Percentiles rank a stretch among this genome's conserved stretches.
Conservation (phyloP, 2,113 vertebrate genomes). For the Charina bottae region DNA sequence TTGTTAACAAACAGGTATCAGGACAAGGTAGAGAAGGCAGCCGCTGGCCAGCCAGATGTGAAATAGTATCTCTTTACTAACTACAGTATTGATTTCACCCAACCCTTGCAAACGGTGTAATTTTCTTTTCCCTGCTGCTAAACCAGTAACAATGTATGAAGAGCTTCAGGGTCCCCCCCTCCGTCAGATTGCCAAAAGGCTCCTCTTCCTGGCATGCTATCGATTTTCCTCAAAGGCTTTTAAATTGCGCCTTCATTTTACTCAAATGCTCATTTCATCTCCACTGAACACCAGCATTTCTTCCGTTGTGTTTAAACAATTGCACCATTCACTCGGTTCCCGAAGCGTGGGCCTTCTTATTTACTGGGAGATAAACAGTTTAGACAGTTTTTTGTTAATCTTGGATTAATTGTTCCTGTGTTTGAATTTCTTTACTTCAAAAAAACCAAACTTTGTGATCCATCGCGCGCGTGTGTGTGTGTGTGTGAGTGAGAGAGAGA, state of each 20-base stretch:
- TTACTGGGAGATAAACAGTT: conserved; percentile 82
- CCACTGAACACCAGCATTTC: conserved; percentile 71
- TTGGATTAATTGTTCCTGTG: conserved; percentile 77
- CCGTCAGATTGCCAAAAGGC: conserved; percentile 75
- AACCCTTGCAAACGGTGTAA: conserved; percentile 75
- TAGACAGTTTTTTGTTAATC: conserved; percentile 82
- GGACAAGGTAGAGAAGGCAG: conserved; percentile 72
- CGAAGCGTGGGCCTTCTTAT: conserved; percentile 84
- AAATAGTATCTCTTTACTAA: conserved; percentile 97
- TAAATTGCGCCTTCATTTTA: conserved; percentile 87
- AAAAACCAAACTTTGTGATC: conserved; percentile 47
- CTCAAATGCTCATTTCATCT: conserved; percentile 81
- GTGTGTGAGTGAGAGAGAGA: background rate
- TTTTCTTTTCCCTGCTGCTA: conserved; percentile 80
- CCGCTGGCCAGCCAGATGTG: conserved; percentile 92
- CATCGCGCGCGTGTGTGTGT: conserved; percentile 39
- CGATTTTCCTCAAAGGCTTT: conserved; percentile 87
- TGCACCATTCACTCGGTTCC: conserved; percentile 76
- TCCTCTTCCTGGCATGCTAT: conserved; percentile 76
- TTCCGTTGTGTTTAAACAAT: conserved; percentile 83
- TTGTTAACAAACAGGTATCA: conserved; percentile 89
- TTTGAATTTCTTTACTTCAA: conserved; percentile 72
- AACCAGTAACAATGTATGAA: conserved; percentile 79
- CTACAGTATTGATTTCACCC: conserved; percentile 89
- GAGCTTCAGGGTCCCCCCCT: conserved; percentile 71